Evolutionary conservation across 2,888 invertebrate species (phyloP), one percentile per base, ranked within the genome.

Genomic region (Leucophenga maculata): DNA sequence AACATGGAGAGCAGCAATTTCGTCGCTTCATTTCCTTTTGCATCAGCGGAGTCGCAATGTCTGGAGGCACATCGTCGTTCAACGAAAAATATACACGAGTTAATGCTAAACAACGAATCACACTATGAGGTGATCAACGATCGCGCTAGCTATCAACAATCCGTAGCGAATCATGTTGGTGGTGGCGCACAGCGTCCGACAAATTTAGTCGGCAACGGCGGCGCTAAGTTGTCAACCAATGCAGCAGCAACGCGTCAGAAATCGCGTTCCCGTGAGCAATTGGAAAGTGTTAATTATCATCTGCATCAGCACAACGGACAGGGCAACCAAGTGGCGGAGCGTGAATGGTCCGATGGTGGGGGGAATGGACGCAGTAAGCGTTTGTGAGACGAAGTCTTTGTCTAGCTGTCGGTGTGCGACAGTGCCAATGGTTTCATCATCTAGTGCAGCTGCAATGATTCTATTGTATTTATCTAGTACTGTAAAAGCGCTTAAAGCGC

Each of bases 61-160:
- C 78, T 88, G 65, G 89, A 89, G 72, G 89, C 89, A 32, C 88
- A 88, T 78, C 85, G 89, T 6, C 84, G 88, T 13, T 87, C 88
- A 26, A 89, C 88, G 0, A 89, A 89, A 74, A 87, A 88, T 65
- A 79, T 87, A 60, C 85, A 84, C 39, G 83, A 85, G 69, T 64
- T 84, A 46, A 64, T 91, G 75, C 82, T 92, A 50, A 91, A 92
- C 0, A 67, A 54, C 0, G 92, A 92, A 75, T 91, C 92, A 0
- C 92, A 92, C 77, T 93, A 93, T 79, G 92, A 93, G 78, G 81
- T 88, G 76, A 87, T 89, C 77, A 85, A 88, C 70, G 88, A 87
- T 72, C 81, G 26, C 2, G 68, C 67, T 26, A 26, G 4, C 26
- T 26, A 26, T 26, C 26, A 26, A 26, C 26, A 26, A 4, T 26